Evolutionary conservation across 2,113 vertebrate genomes (phyloP), one percentile per base, ranked within the genome.

Genomic region (Cyprinodon tularosa): DNA sequence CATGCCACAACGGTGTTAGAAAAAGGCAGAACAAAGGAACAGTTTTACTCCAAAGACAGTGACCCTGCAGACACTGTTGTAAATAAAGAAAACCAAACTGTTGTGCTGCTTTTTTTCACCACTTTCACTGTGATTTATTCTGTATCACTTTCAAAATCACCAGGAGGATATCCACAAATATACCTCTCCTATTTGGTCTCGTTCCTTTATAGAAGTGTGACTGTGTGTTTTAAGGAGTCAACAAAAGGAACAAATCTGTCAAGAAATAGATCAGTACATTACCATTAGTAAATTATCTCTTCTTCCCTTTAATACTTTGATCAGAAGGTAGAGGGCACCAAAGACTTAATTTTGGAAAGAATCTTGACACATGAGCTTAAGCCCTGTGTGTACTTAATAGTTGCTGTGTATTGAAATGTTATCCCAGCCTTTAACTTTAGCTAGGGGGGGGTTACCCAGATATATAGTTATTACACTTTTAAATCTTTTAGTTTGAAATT

Each of bases 21-120:
- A 93, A 93, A 92, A 89, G 84, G 80, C 82, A 93, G 88, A 93
- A 91, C 90, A 92, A 92, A 90, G 86, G 76, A 86, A 86, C 88
- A 90, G 88, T 92, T 93, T 89, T 86, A 90, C 82, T 90, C 86
- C 68, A 81, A 80, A 86, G 77, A 85, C 67, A 68, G 82, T 87
- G 87, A 90, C 90, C 29, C 84, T 78, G 84, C 75, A 83, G 86
- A 92, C 74, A 80, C 45, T 59, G 80, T 62, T 87, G 81, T 78
- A 83, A 86, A 85, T 74, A 88, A 81, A 84, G 73, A 53, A 62
- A 82, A 82, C 77, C 39, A 64, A 83, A 68, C 64, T 68, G 72
- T 48, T 65, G 73, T 29, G 9, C 50, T 62, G 66, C 72, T 79
- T 85, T 72, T 85, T 72, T 82, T 61, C 63, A 62, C 78, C 71